These are phyloP conservation scores for Agrotis exclamationis DNA, from an alignment of 2,888 invertebrate species.

Conservation along the genomic window DNA sequence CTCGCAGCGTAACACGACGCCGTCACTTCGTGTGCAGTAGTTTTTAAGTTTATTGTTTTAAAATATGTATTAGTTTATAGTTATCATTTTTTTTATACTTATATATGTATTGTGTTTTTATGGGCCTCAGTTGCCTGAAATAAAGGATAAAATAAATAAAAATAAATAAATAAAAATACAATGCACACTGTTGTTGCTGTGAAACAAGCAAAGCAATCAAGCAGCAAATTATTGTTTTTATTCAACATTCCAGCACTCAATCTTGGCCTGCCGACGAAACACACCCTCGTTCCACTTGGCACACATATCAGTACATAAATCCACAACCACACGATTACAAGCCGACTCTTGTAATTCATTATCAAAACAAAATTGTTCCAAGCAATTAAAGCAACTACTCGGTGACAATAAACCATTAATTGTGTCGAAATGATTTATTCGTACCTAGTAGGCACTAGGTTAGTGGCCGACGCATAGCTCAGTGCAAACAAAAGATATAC, in stretches of 20 bases:
- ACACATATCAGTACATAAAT: slow-evolving; percentile 59
- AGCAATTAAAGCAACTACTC: slow-evolving; percentile 81
- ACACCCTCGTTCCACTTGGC: slow-evolving; percentile 44
- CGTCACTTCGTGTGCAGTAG: no score
- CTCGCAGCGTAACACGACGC: no score
- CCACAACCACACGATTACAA: slow-evolving; percentile 55
- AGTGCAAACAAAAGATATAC: slow-evolving; percentile 63
- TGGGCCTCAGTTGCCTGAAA: no score
- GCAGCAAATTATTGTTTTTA: not conserved
- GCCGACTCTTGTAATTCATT: slow-evolving; percentile 66
- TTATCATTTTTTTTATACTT: no score
- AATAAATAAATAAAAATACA: no score
- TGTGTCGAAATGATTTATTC: slow-evolving; percentile 82
- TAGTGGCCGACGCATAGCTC: slow-evolving; percentile 54
- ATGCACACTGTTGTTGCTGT: no score
- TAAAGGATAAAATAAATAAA: no score
- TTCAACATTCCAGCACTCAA: slow-evolving; percentile 9
- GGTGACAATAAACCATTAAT: slow-evolving; percentile 83
- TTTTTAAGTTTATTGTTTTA: no score
- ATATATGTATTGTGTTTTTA: no score
- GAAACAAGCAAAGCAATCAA: not conserved
- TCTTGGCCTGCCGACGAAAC: slow-evolving; percentile 1
- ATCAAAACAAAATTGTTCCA: slow-evolving; percentile 72
- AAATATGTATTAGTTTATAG: no score
- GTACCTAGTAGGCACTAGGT: slow-evolving; percentile 50